Percentiles rank a stretch among this genome's conserved stretches.
These are phyloP conservation scores for Xiphophorus maculatus DNA, from an alignment of 2,113 vertebrate genomes.

Conservation along the genomic window DNA sequence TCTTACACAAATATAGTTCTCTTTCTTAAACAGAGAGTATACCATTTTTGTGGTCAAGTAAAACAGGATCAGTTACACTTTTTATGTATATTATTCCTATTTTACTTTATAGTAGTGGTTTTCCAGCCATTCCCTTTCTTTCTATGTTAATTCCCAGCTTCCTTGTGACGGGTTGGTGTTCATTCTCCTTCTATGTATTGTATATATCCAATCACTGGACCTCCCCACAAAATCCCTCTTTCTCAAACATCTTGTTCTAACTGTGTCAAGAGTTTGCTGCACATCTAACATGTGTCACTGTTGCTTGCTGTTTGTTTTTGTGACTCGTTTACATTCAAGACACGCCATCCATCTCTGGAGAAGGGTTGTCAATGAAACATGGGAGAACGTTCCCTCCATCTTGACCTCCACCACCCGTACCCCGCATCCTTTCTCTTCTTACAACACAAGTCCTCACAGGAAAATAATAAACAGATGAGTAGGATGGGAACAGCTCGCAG, in stretches of 20 bases:
- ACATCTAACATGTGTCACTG: conserved; percentile 24
- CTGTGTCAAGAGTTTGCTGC: background rate
- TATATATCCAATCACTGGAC: conserved; percentile 8
- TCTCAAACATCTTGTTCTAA: background rate
- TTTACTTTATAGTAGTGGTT: background rate
- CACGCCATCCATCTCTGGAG: conserved; percentile 34
- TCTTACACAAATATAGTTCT: background rate
- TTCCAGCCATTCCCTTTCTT: background rate
- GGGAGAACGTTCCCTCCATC: conserved; percentile 64
- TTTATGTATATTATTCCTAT: background rate
- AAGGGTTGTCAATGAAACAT: conserved; percentile 67
- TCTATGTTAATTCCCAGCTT: conserved; percentile 4
- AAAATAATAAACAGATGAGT: conserved; percentile 85
- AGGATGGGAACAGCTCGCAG: conserved; percentile 76
- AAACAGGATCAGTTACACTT: background rate
- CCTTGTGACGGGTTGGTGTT: conserved; percentile 28
- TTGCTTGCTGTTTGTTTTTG: conserved; percentile 32
- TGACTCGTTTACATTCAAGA: conserved; percentile 39
- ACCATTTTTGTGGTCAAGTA: background rate
- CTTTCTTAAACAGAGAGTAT: background rate
- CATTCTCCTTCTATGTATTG: conserved; percentile 15
- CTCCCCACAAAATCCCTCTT: conserved; percentile 12
- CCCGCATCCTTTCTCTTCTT: conserved; percentile 36
- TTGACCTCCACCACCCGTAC: conserved; percentile 46
- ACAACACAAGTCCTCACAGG: conserved; percentile 78